phyloP scores from a whole-genome alignment of 2,797 vertebrate genomes.

The Melanotaenia boesemani region DNA sequence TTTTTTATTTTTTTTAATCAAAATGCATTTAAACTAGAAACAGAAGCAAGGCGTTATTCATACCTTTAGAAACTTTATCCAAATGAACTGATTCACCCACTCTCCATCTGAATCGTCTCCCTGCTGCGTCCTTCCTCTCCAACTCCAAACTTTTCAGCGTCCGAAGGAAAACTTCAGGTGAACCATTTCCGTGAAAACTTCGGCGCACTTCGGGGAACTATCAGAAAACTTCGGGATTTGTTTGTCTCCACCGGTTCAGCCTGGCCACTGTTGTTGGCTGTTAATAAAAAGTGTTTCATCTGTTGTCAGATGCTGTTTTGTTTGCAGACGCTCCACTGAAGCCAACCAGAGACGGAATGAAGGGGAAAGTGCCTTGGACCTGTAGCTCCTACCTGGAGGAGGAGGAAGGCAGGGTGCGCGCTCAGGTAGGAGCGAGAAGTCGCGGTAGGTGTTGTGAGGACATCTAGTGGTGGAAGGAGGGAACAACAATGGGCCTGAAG shows the following conservation, averaged over 20 bases:
- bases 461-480: slow-evolving; percentile 62
- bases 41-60: background rate
- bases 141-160: slow-evolving; percentile 68
- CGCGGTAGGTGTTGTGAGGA: slow-evolving; percentile 27
- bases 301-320: slow-evolving; percentile 6
- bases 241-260: background rate
- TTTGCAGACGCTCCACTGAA: slow-evolving; percentile 23
- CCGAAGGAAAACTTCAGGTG: slow-evolving; percentile 77
- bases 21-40: background rate
- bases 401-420: slow-evolving; percentile 36
- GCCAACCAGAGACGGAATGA: slow-evolving; percentile 25
- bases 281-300: background rate
- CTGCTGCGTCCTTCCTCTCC: slow-evolving; percentile 36
- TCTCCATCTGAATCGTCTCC: slow-evolving; percentile 73
- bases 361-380: slow-evolving; percentile 24
- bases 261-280: background rate
- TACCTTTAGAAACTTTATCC: slow-evolving; percentile 72
- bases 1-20: too few relatives aligned
- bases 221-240: slow-evolving; percentile 8
- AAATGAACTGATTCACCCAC: slow-evolving; percentile 57
- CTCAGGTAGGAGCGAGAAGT: slow-evolving; percentile 63
- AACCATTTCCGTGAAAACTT: slow-evolving; percentile 76
- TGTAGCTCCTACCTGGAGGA: slow-evolving; percentile 70
- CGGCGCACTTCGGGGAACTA: slow-evolving; percentile 37
- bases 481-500: slow-evolving; percentile 5